These are phyloP conservation scores for Steromphala cineraria DNA, from an alignment of 2,888 invertebrate genomes.

Conservation along the genomic window DNA sequence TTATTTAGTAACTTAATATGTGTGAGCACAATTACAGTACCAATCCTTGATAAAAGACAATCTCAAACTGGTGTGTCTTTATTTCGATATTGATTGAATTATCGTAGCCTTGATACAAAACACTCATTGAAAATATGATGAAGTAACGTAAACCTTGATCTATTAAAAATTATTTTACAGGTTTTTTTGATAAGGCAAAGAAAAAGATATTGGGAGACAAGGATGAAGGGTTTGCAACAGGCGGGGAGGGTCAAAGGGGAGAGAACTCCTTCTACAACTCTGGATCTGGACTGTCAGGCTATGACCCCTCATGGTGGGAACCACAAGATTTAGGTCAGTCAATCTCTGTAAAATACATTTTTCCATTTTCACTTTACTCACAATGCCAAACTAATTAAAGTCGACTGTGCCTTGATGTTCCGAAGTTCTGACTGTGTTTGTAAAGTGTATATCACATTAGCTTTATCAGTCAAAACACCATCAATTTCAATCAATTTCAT, in stretches of 20 bases:
- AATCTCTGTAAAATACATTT: not conserved
- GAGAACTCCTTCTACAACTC: conserved; percentile 7
- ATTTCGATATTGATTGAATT: no score
- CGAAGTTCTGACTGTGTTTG: no score
- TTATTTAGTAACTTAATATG: no score
- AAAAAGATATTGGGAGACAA: conserved; percentile 87
- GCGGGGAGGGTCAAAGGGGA: not conserved
- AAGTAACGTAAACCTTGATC: not conserved
- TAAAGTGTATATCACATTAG: no score
- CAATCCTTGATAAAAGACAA: no score
- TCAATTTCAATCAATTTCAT: no score
- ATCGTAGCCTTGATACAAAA: no score
- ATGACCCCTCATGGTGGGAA: conserved; percentile 77
- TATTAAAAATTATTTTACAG: conserved; percentile 52
- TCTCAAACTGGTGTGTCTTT: no score
- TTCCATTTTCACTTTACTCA: not conserved
- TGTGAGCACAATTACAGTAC: no score
- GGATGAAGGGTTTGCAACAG: conserved; percentile 78
- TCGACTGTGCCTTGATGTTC: no score
- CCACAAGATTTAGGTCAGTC: conserved; percentile 81
- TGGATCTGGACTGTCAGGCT: conserved; percentile 37
- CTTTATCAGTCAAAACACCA: no score
- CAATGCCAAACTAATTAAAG: not conserved
- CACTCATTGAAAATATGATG: not conserved
- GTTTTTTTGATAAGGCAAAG: conserved; percentile 87